Conservation (phyloP, 2,888 invertebrate genomes). For the Yponomeuta plumbellus region DNA sequence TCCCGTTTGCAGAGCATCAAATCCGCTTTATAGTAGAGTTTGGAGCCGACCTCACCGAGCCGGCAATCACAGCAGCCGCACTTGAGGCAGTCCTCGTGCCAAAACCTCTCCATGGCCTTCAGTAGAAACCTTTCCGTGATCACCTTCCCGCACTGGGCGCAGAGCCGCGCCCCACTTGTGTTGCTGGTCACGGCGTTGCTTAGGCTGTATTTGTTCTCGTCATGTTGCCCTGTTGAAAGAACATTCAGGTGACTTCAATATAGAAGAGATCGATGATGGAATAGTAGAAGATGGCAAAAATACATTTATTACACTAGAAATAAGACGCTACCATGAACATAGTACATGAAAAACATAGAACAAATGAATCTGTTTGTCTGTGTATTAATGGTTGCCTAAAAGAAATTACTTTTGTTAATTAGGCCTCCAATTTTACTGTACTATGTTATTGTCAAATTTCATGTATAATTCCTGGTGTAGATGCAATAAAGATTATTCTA, state of each 20-base stretch:
- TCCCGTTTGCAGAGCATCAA: constrained; percentile 94
- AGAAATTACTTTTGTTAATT: no score
- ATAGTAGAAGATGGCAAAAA: no score
- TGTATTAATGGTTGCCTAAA: no score
- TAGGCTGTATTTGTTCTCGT: constrained; percentile 63
- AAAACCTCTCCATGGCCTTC: constrained; percentile 91
- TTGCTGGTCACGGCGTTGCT: constrained; percentile 43
- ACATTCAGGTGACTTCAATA: not conserved
- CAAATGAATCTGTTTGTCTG: no score
- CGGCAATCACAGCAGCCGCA: constrained; percentile 95
- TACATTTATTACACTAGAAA: no score
- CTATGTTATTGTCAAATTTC: no score
- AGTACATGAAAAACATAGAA: no score
- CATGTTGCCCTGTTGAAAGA: constrained; percentile 58
- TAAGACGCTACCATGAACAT: no score
- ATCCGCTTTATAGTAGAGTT: constrained; percentile 92
- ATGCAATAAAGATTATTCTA: no score
- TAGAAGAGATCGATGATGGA: not conserved
- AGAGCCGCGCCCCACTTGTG: constrained; percentile 76
- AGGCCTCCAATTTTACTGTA: no score
- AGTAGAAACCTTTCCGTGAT: constrained; percentile 89
- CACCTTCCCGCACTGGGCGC: constrained; percentile 90
- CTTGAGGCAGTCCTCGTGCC: constrained; percentile 96
- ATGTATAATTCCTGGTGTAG: no score
- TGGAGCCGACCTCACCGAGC: constrained; percentile 94